Base-by-base conservation (phyloP, 1,140 invertebrate species). In the Drosophila bocqueti region DNA sequence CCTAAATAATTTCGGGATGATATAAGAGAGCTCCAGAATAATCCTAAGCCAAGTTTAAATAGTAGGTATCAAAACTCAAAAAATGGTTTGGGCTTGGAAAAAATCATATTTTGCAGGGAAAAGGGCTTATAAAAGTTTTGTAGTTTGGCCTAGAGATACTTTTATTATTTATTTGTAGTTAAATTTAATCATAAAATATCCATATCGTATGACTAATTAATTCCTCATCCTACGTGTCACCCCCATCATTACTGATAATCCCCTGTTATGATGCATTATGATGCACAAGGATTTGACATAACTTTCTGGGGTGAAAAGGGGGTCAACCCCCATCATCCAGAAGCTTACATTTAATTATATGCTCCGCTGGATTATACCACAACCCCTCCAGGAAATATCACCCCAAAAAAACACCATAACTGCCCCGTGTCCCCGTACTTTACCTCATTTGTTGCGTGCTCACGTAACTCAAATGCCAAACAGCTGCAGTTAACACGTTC, bases 401-500 rank as follows among this genome's bases (percentile, higher is more conserved):
- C 18, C 31, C 38, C 50, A 11, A n/a, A 42, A 42, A 24, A 57
- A 8, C 42, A 29, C 49, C 49, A 18, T 21, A 29, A 36, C 18
- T 9, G n/a, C 4, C 34, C 34, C 29, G 1, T 9, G 13, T 7
- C 1, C 29, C 31, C 47, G 21, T 50, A 31, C 74, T 68, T 57
- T 71, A 43, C 50, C 64, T 40, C 57, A 87, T 90, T 87, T 89
- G 84, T 90, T 89, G 84, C 84, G 78, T 79, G 76, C 78, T 69
- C 84, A 89, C 84, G 84, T 84, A 90, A 85, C 78, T 84, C 84
- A 89, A 89, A 89, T 86, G 83, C 83, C 83, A 83, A 87, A 86
- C 84, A 89, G 77, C 84, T 89, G 84, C 84, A 89, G 85, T 87
- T 87, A 89, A 89, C 84, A 87, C 85, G 84, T 89, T 84, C 59